phyloP scores from a whole-genome alignment of 2,797 vertebrate genomes.

The Carcharodon carcharias region DNA sequence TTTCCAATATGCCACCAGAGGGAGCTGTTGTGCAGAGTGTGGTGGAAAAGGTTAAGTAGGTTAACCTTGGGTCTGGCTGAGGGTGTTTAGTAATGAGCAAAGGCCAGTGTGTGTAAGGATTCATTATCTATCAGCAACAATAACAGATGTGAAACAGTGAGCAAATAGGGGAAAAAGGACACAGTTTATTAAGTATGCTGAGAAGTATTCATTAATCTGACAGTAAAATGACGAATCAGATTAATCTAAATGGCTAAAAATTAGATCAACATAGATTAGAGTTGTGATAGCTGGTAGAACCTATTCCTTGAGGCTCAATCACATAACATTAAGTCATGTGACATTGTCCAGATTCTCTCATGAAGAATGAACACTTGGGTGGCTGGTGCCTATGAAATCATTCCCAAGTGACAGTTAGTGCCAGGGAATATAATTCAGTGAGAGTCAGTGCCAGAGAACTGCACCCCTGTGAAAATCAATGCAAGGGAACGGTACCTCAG shows the following conservation, averaged over 20 bases:
- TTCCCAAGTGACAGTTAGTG: not conserved
- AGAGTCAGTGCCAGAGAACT: not conserved
- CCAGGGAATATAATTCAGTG: not conserved
- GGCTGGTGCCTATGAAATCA: not conserved
- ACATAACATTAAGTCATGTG: not conserved
- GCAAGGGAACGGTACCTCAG: not conserved
- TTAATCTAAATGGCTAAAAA: not conserved
- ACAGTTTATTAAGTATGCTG: not conserved
- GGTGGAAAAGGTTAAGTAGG: not conserved
- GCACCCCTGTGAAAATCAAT: not conserved
- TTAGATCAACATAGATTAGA: not conserved
- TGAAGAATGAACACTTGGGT: not conserved
- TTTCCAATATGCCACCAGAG: not conserved
- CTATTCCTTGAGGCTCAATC: not conserved
- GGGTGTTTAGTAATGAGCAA: not conserved
- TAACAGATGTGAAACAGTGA: not conserved
- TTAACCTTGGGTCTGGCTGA: not conserved
- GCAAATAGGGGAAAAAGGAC: not conserved
- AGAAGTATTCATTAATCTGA: not conserved
- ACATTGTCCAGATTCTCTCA: not conserved
- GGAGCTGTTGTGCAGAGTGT: not conserved
- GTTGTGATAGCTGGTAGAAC: not conserved
- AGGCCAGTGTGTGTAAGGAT: not conserved
- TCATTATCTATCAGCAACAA: not conserved
- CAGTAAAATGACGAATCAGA: not conserved